Base-by-base conservation (phyloP, 1,140 invertebrate species). In the Centruroides vittatus region DNA sequence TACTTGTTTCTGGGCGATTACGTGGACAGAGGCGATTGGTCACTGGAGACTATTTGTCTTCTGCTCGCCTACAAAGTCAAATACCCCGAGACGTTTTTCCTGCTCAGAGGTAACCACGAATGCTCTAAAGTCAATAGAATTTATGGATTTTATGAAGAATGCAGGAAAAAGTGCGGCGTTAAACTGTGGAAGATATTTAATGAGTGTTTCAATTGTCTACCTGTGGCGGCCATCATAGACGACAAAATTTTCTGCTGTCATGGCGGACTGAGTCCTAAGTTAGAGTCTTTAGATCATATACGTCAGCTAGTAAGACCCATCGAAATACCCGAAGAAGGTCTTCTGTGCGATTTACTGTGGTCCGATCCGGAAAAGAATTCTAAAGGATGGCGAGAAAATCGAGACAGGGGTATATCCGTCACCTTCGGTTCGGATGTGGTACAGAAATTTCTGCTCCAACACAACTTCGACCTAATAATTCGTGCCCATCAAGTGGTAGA, bases 341-440 rank as follows among this genome's bases (percentile, higher is more conserved):
- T 88, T 36, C 90, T 92, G 87, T 91, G 88, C 71, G 88, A 92
- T 75, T 76, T 91, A 57, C 74, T 91, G 47, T 91, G 88, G 88
- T 89, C 86, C 65, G 88, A 91, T 75, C 88, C 88, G n/a, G 88
- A 91, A 78, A 84, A 89, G 75, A 84, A 92, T 78, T 64, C 61
- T 23, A 93, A 93, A 75, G 96, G 96, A 74, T 99, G 96, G 96
- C 96, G 96, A 60, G 66, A 70, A 52, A 98, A 99, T 75, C 97
- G 93, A 54, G 96, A 96, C 55, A 84, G 95, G 72, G 96, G 96
- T 67, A 96, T 95, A 67, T 96, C 96, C 64, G 99, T 99, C 79
- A 98, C 95, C n/a, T 99, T 99, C 81, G 96, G 96, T 60, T 87
- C 97, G 76, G 96, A 99, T 77, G 98, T 99, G 73, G 97, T 93